phyloP scores from a whole-genome alignment of 2,888 invertebrate species.

The Polymixis lichenea region DNA sequence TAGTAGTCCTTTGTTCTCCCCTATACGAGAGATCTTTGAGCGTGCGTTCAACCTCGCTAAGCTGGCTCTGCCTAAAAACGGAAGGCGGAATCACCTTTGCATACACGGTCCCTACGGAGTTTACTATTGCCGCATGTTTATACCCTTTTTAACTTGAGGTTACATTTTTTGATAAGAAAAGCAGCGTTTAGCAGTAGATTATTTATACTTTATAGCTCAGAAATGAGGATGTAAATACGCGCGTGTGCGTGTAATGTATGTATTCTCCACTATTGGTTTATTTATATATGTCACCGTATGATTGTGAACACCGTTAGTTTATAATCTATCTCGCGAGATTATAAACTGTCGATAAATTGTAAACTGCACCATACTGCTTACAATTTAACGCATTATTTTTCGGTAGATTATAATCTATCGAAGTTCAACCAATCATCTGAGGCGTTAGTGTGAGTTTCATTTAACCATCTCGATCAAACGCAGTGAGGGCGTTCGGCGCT shows the following conservation, averaged over 20 bases:
- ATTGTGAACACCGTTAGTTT: too few relatives aligned
- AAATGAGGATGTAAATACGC: not conserved
- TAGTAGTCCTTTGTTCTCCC: conserved; percentile 70
- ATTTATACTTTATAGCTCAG: not conserved
- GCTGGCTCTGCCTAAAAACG: conserved; percentile 81
- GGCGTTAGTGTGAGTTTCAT: too few relatives aligned
- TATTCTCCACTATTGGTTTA: not conserved
- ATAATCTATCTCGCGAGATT: too few relatives aligned
- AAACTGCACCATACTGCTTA: too few relatives aligned
- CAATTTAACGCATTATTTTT: too few relatives aligned
- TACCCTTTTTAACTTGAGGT: conserved; percentile 41
- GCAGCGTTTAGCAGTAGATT: not conserved
- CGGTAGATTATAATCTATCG: too few relatives aligned
- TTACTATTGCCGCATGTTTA: conserved; percentile 67
- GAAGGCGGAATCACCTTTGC: conserved; percentile 79
- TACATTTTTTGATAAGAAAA: conserved; percentile 39
- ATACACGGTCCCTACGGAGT: conserved; percentile 59
- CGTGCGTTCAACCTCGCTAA: conserved; percentile 72
- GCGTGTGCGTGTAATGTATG: not conserved
- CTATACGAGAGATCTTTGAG: conserved; percentile 52
- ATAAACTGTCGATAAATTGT: too few relatives aligned
- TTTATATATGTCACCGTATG: conserved; percentile 3
- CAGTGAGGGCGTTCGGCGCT: too few relatives aligned
- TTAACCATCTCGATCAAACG: too few relatives aligned
- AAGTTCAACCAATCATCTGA: too few relatives aligned